Base-by-base conservation (phyloP, 2,113 vertebrate genomes). In the Embiotoca jacksoni region DNA sequence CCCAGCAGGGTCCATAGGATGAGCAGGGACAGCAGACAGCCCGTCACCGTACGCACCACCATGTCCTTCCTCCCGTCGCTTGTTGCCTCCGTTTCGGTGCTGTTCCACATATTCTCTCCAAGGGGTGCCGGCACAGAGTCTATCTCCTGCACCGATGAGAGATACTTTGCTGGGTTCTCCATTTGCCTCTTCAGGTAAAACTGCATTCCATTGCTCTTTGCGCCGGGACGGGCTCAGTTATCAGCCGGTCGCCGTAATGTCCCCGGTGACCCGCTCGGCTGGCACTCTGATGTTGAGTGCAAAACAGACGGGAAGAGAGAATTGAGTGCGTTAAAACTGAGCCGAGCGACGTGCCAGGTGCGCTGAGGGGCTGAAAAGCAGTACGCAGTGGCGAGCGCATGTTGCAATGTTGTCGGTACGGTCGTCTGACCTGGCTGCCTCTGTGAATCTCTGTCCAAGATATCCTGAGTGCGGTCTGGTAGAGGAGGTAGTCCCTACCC, bases 1-100 rank as follows among this genome's bases (percentile, higher is more conserved):
- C 98, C 98, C 2, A 99, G 91, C 36, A 99, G 91, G 0, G 98
- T 99, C 96, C 96, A 98, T 47, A 97, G 88, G 82, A 99, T 96
- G 56, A 99, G 96, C 23, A 97, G 88, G 10, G 94, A 94, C 65
- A 99, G 94, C 55, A 97, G 83, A 67, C 94, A 93, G 9, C 96
- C 95, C 0, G 96, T 97, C 83, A 97, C 88, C 32, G 95, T 94
- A 57, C 95, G 96, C 60, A 77, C 33, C 44, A 93, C 65, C 83
- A 92, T 65, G 44, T 93, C 93, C 72, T 81, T 92, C 39, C 81
- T 16, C 14, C 35, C 59, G 56, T 88, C 88, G 30, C 69, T 63
- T 39, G 84, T 90, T 33, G 75, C 87, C 75, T 92, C 90, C 6
- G 89, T 63, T 49, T 89, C 92, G 59, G 92, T 95, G 60, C 72